These are phyloP conservation scores for Tuberolachnus salignus DNA, from an alignment of 2,888 invertebrate species.

Conservation along the genomic window DNA sequence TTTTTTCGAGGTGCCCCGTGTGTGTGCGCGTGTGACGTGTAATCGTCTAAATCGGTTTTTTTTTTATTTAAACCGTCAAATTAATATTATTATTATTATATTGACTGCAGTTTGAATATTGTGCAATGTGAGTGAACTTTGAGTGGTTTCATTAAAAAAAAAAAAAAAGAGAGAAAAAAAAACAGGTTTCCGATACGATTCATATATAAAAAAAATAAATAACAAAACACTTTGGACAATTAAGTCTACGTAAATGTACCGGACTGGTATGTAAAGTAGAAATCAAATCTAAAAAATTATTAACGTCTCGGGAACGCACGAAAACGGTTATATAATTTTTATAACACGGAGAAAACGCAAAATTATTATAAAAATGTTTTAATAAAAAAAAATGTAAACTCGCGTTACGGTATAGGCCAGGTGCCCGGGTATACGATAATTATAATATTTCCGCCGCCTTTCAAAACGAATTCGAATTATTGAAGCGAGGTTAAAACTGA, in stretches of 20 bases:
- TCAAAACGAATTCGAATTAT: too few species aligned
- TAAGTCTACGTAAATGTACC: background rate
- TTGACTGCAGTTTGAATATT: background rate
- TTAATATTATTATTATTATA: background rate
- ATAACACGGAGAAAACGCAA: too few species aligned
- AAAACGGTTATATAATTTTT: too few species aligned
- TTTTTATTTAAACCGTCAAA: background rate
- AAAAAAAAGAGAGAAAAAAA: too few species aligned
- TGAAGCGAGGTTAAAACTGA: too few species aligned
- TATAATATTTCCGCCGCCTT: too few species aligned
- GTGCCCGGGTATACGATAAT: too few species aligned
- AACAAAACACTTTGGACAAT: conserved; percentile 36
- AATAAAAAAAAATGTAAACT: too few species aligned
- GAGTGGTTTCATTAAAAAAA: conserved; percentile 4
- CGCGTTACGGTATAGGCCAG: too few species aligned
- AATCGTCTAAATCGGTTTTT: background rate
- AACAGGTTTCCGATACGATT: conserved; percentile 32
- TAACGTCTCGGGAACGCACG: background rate
- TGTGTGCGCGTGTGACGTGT: background rate
- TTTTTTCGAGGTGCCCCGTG: background rate
- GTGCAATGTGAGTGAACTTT: conserved; percentile 35
- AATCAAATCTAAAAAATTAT: background rate
- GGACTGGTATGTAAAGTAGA: conserved; percentile 5
- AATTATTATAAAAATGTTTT: too few species aligned
- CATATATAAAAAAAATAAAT: conserved; percentile 12